Conservation (phyloP, 2,888 invertebrate species). For the Meliscaeva auricollis region DNA sequence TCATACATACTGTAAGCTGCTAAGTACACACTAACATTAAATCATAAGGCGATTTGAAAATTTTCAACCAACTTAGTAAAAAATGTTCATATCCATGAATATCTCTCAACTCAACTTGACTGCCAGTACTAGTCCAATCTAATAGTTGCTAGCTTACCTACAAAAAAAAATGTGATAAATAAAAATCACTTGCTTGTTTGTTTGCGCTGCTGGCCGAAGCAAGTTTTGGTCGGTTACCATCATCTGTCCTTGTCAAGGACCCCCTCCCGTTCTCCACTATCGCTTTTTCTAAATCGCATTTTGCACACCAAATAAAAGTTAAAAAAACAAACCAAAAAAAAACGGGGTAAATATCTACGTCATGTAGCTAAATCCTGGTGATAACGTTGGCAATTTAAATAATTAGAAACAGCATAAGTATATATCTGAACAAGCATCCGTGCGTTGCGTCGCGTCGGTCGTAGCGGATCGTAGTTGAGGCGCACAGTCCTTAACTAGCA, state of each 20-base stretch:
- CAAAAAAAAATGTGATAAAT: conserved; percentile 36
- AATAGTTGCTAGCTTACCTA: conserved; percentile 23
- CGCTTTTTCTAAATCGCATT: conserved; percentile 1
- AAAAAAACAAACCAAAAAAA: conserved; percentile 24
- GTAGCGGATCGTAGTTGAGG: not conserved
- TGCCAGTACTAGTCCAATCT: conserved; percentile 8
- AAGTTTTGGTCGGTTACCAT: conserved; percentile 46
- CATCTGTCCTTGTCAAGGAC: conserved; percentile 49
- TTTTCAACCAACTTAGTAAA: too few species aligned
- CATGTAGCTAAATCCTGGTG: conserved; percentile 64
- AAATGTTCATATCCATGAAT: not conserved
- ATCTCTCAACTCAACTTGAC: conserved; percentile 42
- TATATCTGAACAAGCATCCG: conserved; percentile 40
- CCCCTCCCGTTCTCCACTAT: conserved; percentile 10
- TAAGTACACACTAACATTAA: too few species aligned
- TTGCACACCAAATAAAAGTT: not conserved
- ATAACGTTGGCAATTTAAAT: conserved; percentile 75
- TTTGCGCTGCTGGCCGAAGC: conserved; percentile 13
- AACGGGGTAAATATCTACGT: conserved; percentile 46
- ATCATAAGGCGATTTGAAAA: too few species aligned
- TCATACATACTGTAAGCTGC: too few species aligned
- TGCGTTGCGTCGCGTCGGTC: not conserved
- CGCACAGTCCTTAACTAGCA: not conserved
- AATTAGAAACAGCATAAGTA: conserved; percentile 73
- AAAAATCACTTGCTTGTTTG: conserved; percentile 38